phyloP scores from a whole-genome alignment of 2,113 vertebrate genomes.

The Apteryx mantelli region DNA sequence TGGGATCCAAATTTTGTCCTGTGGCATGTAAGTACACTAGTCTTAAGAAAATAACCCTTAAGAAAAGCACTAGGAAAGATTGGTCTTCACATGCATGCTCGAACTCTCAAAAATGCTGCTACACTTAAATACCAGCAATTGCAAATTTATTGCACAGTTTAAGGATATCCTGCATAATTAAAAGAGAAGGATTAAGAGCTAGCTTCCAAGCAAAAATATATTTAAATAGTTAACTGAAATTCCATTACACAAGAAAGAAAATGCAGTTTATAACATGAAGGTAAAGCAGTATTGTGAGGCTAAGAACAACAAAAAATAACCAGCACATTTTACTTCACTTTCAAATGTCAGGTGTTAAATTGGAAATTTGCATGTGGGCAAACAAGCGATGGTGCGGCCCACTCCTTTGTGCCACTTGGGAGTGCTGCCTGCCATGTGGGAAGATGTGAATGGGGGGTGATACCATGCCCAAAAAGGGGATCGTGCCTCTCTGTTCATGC shows the following conservation, averaged over 20 bases:
- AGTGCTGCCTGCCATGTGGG: not conserved
- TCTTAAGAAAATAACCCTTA: not conserved
- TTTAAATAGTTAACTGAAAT: slow-evolving; percentile 1
- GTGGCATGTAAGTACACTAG: not conserved
- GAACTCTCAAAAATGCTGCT: not conserved
- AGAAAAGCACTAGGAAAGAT: not conserved
- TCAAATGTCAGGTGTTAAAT: not conserved
- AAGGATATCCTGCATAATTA: not conserved
- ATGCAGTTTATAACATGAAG: not conserved
- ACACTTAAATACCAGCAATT: not conserved
- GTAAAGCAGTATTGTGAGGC: not conserved
- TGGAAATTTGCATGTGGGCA: not conserved
- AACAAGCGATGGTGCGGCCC: not conserved
- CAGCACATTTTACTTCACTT: rapidly evolving
- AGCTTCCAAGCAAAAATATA: not conserved
- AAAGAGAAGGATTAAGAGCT: not conserved
- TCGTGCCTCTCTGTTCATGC: not conserved
- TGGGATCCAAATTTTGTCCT: not conserved
- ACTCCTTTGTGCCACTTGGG: not conserved
- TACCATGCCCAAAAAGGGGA: not conserved
- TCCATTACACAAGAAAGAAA: not conserved
- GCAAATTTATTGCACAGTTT: slow-evolving; percentile 47
- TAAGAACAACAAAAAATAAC: not conserved
- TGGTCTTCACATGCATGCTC: not conserved
- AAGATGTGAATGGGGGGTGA: not conserved